Evolutionary conservation across 37 sponge, comb jelly and placozoan genomes (phyloP).

Genomic region (Halichondria panicea): DNA sequence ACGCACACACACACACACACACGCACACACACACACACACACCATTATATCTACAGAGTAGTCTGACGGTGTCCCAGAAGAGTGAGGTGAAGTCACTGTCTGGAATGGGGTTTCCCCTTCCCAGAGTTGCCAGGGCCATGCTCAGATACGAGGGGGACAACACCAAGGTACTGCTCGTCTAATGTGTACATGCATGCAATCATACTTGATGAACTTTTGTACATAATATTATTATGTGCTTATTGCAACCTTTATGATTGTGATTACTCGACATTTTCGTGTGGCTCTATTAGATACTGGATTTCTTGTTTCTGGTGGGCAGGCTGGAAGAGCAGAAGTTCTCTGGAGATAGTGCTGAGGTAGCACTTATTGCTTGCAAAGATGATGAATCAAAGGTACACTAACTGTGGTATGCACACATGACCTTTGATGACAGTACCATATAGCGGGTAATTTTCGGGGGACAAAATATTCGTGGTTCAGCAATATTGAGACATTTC

Average conservation of each 20-base stretch:
- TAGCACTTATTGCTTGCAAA: conserved; percentile 49
- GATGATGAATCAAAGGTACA: conserved; percentile 42
- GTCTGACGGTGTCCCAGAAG: conserved; percentile 30
- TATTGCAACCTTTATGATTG: background rate
- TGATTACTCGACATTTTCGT: background rate
- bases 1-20: too few relatives aligned
- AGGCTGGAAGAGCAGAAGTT: conserved; percentile 45
- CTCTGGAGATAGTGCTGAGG: conserved; percentile 72
- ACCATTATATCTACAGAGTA: background rate
- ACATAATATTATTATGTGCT: too few relatives aligned
- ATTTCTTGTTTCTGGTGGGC: conserved; percentile 69
- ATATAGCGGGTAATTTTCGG: too few relatives aligned
- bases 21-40: too few relatives aligned
- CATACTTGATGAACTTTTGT: too few relatives aligned
- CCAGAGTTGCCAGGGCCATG: conserved; percentile 65
- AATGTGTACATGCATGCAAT: background rate
- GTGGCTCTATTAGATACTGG: conserved; percentile 15
- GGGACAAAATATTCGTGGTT: too few relatives aligned
- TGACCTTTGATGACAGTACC: too few relatives aligned
- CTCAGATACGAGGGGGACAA: conserved; percentile 39
- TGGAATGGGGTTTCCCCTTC: conserved; percentile 70
- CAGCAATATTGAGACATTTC: too few relatives aligned
- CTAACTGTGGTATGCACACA: background rate
- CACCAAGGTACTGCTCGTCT: conserved; percentile 30
- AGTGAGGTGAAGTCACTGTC: conserved; percentile 25